Conservation (phyloP, 2,888 invertebrate species). For the Agriotes lineatus region DNA sequence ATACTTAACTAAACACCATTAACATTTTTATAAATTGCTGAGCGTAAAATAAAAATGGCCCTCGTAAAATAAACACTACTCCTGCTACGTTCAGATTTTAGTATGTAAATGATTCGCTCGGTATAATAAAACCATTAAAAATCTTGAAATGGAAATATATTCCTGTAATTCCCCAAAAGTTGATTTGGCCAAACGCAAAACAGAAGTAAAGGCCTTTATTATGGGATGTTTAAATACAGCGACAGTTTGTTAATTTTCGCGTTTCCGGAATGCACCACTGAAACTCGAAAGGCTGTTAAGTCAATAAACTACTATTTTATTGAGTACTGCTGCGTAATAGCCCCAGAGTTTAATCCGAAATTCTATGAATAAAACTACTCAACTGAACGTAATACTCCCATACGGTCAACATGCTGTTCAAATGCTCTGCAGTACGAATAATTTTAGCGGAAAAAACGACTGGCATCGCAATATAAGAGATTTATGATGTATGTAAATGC, state of each 20-base stretch:
- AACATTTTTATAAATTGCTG: too few species aligned
- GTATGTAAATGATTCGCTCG: too few species aligned
- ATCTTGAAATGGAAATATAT: not conserved
- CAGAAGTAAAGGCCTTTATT: too few species aligned
- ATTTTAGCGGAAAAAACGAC: constrained; percentile 8
- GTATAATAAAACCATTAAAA: too few species aligned
- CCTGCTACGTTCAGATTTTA: not conserved
- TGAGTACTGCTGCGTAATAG: not conserved
- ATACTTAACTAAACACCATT: too few species aligned
- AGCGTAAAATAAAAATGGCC: too few species aligned
- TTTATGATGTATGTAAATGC: constrained; percentile 26
- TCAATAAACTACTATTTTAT: constrained; percentile 6
- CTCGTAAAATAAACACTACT: not conserved
- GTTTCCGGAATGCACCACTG: too few species aligned
- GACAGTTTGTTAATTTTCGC: not conserved
- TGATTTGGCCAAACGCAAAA: not conserved
- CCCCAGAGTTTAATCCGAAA: constrained; percentile 4
- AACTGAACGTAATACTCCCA: constrained; percentile 17
- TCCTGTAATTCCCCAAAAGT: not conserved
- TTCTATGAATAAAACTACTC: constrained; percentile 16
- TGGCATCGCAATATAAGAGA: constrained; percentile 20
- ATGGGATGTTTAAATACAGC: too few species aligned
- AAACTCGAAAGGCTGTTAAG: not conserved
- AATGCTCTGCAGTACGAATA: not conserved
- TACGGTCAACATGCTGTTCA: constrained; percentile 17